Conservation (phyloP, 2,888 invertebrate species). For the Candidula unifasciata region DNA sequence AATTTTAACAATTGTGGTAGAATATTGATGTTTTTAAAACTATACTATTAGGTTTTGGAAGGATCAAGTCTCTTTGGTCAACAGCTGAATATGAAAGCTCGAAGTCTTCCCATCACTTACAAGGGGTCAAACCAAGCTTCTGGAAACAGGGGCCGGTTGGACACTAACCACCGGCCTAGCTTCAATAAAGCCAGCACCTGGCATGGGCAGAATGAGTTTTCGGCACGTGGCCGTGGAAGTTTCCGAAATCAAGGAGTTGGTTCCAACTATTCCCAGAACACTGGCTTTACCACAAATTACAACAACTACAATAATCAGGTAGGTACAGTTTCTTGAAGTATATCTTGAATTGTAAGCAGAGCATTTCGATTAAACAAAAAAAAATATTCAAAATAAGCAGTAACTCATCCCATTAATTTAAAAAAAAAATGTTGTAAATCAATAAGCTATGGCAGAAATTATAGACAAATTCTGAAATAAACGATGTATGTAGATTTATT, state of each 20-base stretch:
- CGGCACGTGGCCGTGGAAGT: slow-evolving; percentile 41
- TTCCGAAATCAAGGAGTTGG: slow-evolving; percentile 25
- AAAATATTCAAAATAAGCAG: no score
- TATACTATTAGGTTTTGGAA: slow-evolving; percentile 35
- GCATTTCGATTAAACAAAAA: no score
- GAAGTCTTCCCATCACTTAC: slow-evolving; percentile 40
- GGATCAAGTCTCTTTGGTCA: slow-evolving; percentile 41
- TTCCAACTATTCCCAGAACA: slow-evolving; percentile 25
- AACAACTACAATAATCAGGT: slow-evolving; percentile 30
- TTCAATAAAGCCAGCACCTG: slow-evolving; percentile 39
- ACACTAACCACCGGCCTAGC: slow-evolving; percentile 34
- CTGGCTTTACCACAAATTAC: slow-evolving; percentile 1
- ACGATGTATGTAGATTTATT: no score
- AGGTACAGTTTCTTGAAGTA: not conserved
- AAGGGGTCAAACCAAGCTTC: not conserved
- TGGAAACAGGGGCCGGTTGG: not conserved
- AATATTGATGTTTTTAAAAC: not conserved
- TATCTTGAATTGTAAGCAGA: no score
- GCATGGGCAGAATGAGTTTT: slow-evolving; percentile 45
- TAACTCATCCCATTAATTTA: no score
- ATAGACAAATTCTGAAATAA: no score
- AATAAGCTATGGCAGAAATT: no score
- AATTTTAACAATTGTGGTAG: not conserved
- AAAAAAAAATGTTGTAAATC: no score
- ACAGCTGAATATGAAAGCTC: slow-evolving; percentile 35